Percentiles rank a stretch among this genome's conserved stretches.
Evolutionary conservation across 2,888 invertebrate genomes (phyloP).

Genomic region (Pachymerium ferrugineum): DNA sequence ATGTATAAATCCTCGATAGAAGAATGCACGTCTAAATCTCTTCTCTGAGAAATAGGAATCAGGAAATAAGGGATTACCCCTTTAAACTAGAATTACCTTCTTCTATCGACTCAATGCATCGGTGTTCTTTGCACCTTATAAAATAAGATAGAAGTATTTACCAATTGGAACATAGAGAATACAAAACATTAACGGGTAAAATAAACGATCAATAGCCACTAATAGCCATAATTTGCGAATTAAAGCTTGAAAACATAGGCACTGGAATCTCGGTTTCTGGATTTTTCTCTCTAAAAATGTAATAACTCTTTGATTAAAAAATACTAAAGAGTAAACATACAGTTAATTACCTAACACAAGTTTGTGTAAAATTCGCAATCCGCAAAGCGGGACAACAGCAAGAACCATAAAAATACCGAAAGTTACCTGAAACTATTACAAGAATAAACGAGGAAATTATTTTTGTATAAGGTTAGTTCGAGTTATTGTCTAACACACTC

Average conservation of each 20-base stretch:
- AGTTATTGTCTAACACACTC: constrained; percentile 50
- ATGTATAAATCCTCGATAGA: no score
- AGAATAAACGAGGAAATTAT: background rate
- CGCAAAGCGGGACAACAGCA: constrained; percentile 60
- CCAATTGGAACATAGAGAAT: constrained; percentile 66
- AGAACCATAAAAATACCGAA: constrained; percentile 60
- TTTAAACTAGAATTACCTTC: no score
- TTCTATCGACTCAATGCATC: no score
- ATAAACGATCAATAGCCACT: constrained; percentile 66
- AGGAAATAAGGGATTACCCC: no score
- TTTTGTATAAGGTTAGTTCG: background rate
- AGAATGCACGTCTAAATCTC: background rate
- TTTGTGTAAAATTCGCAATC: constrained; percentile 58
- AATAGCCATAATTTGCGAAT: constrained; percentile 66
- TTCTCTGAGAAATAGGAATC: no score
- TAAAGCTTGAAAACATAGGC: constrained; percentile 49
- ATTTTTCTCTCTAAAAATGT: constrained; percentile 49
- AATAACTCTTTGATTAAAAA: constrained; percentile 23
- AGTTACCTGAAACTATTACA: background rate
- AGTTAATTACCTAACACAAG: constrained; percentile 53
- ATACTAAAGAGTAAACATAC: constrained; percentile 32
- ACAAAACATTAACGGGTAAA: constrained; percentile 67
- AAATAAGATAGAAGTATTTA: no score
- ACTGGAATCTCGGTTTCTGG: constrained; percentile 48
- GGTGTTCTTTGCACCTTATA: no score